Evolutionary conservation across 2,113 vertebrate genomes (phyloP), one percentile per base, ranked within the genome.

Genomic region (Shinisaurus crocodilurus): DNA sequence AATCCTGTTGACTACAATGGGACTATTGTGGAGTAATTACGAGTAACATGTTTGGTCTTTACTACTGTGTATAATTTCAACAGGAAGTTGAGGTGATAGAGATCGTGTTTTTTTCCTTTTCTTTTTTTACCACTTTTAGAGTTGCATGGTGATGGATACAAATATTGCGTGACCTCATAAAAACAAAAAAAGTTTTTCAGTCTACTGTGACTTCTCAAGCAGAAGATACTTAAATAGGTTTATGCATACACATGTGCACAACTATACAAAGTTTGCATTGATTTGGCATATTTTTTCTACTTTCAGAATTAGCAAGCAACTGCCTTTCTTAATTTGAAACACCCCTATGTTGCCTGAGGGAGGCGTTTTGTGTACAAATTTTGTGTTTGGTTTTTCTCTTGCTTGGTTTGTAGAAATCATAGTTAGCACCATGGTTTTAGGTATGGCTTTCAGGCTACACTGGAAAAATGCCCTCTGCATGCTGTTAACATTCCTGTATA

Each of bases 361-460:
- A 90, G 25, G 70, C 18, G 57, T 88, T 90, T 67, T 83, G 48
- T 77, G 43, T 63, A 75, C 16, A 85, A 87, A 81, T 0, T 77
- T 85, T 81, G 0, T 89, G 89, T 90, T 93, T 27, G 65, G 87
- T 94, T 72, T 3, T 29, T 93, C 18, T 60, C 7, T 82, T 82
- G 29, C 7, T 60, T 16, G 23, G 29, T 94, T 89, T 10, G 0
- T 81, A 87, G 90, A 88, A 72, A 69, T 92, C 48, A 20, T 0
- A 0, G 34, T 89, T 84, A 0, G 0, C 82, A 92, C 91, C 76
- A 85, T 88, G 76, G 2, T 65, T 72, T 84, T 3, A 0, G 82
- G 87, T 89, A 92, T 88, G 87, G 92, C 37, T 87, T 77, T 88
- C 91, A 93, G 90, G 89, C 91, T 76, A 81, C 82, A 92, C 88